A percentile compares a stretch with the other conserved stretches of the same genome.
phyloP scores from a whole-genome alignment of 2,888 invertebrate species.

The Baronia brevicornis region DNA sequence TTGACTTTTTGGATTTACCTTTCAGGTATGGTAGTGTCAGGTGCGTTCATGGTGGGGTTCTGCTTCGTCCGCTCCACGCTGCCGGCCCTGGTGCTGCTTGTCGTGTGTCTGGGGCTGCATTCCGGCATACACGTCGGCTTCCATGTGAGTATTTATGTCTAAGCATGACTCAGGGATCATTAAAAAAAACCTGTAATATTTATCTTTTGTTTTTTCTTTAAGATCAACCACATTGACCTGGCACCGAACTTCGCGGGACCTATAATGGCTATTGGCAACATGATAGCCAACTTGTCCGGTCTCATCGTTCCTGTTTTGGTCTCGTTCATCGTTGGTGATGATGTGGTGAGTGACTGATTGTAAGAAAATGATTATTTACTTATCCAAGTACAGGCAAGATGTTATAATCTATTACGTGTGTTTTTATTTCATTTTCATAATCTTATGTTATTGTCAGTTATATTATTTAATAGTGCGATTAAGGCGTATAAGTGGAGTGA shows the following conservation, averaged over 20 bases:
- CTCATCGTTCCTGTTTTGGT: conserved; percentile 82
- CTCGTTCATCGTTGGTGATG: conserved; percentile 78
- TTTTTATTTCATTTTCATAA: not conserved
- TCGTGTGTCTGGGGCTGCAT: conserved; percentile 69
- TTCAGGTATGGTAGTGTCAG: conserved; percentile 41
- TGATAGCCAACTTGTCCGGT: conserved; percentile 80
- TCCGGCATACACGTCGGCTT: conserved; percentile 78
- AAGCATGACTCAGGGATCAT: not conserved
- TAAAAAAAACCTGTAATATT: not conserved
- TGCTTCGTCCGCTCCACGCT: too few species aligned
- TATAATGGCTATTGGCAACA: conserved; percentile 87
- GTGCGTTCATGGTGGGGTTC: conserved; percentile 67
- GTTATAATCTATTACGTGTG: not conserved
- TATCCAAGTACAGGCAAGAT: not conserved
- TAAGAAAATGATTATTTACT: too few species aligned
- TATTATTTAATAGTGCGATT: too few species aligned
- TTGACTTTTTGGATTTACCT: conserved; percentile 1
- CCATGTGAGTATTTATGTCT: conserved; percentile 50
- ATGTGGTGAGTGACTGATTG: conserved; percentile 34
- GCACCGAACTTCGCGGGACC: conserved; percentile 87
- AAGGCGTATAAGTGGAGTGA: too few species aligned
- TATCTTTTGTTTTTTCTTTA: conserved; percentile 23
- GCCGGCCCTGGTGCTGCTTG: too few species aligned
- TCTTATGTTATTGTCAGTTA: too few species aligned
- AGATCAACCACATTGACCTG: conserved; percentile 86